phyloP scores from a whole-genome alignment of 2,797 vertebrate genomes.

The Melanotaenia boesemani region DNA sequence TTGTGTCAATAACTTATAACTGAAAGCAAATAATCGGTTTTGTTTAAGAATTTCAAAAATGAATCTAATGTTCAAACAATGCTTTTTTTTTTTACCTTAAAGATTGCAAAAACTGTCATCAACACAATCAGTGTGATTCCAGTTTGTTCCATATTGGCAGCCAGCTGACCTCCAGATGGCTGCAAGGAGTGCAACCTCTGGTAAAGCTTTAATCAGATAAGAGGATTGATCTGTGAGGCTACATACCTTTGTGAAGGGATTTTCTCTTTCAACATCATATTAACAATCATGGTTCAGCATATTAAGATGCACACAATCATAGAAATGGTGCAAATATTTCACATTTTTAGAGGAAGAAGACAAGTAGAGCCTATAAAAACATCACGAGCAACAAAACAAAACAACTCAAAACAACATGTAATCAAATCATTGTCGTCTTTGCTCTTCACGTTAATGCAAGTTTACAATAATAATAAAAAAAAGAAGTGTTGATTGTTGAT shows the following conservation, averaged over 20 bases:
- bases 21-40: neutral
- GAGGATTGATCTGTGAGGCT: constrained; percentile 72
- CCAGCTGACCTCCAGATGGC: constrained; percentile 53
- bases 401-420: too few relatives aligned
- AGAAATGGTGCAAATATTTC: neutral
- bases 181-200: constrained; percentile 48
- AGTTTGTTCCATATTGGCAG: constrained; percentile 48
- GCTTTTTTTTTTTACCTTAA: neutral
- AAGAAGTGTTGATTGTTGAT: too few relatives aligned
- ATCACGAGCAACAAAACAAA: too few relatives aligned
- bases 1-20: neutral
- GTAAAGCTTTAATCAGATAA: constrained; percentile 73
- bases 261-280: constrained; percentile 72
- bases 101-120: constrained; percentile 19
- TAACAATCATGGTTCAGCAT: constrained; percentile 41
- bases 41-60: neutral
- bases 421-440: too few relatives aligned
- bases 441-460: too few relatives aligned
- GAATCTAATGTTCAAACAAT: neutral
- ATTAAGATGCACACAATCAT: constrained; percentile 21
- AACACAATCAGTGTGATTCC: constrained; percentile 37
- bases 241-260: constrained; percentile 62
- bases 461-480: too few relatives aligned
- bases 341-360: too few relatives aligned
- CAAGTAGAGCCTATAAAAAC: too few relatives aligned